A percentile compares a stretch with the other conserved stretches of the same genome.
These are phyloP conservation scores for Plusia festucae DNA, from an alignment of 2,888 invertebrate genomes.

Conservation along the genomic window DNA sequence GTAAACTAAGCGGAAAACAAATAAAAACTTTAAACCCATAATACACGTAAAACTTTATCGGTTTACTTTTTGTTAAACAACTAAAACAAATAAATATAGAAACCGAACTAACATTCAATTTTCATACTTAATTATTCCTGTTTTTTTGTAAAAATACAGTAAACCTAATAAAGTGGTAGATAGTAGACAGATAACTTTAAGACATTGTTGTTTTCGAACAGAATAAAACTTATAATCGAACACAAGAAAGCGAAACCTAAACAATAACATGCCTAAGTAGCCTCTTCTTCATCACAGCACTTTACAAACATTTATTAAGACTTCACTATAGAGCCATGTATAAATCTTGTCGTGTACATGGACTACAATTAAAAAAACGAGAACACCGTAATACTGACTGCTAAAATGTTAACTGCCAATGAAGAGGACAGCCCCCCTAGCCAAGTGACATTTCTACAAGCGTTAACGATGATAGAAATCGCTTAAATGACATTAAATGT, in stretches of 20 bases:
- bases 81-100: constrained; percentile 29
- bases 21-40: background rate
- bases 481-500: too few relatives aligned
- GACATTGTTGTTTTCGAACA: background rate
- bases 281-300: too few relatives aligned
- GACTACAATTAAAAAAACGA: background rate
- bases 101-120: constrained; percentile 17
- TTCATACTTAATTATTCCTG: constrained; percentile 17
- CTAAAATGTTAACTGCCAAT: constrained; percentile 30
- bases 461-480: too few relatives aligned
- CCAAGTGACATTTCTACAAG: too few relatives aligned
- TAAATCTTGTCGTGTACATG: background rate
- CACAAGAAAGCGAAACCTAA: background rate
- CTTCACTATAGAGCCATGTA: background rate
- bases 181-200: background rate
- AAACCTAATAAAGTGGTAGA: background rate
- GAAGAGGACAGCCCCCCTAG: too few relatives aligned
- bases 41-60: constrained; percentile 23
- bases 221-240: background rate
- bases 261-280: background rate
- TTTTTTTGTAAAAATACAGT: background rate
- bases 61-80: constrained; percentile 10
- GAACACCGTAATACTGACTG: background rate
- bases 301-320: background rate
- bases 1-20: background rate